phyloP scores from a whole-genome alignment of 2,888 invertebrate species.

The Schizotus pectinicornis region DNA sequence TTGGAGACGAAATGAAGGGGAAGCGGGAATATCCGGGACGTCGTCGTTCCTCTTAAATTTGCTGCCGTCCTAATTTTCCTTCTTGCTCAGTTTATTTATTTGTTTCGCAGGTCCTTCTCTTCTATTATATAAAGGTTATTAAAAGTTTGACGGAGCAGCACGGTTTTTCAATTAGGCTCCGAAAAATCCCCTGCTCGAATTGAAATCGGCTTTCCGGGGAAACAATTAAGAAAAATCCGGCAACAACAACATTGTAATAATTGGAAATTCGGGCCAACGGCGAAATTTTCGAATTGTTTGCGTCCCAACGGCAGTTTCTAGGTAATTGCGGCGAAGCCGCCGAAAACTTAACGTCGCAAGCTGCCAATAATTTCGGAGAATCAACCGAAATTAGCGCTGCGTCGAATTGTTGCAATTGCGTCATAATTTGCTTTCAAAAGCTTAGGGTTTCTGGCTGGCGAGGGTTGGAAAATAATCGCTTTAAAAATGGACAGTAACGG shows the following conservation, averaged over 20 bases:
- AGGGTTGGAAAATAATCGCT: no score
- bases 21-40: conserved; percentile 5
- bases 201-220: no score
- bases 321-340: conserved; percentile 10
- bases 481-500: conserved; percentile 4
- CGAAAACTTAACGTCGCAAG: conserved; percentile 3
- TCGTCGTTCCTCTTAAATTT: conserved; percentile 9
- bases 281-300: no score
- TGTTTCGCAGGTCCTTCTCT: conserved; percentile 10
- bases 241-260: no score
- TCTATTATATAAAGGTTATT: conserved; percentile 4
- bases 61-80: conserved; percentile 14
- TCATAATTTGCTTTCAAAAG: no score
- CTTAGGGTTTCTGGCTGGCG: no score
- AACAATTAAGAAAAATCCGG: no score
- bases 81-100: conserved; percentile 15
- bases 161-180: conserved; percentile 3
- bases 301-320: conserved; percentile 14
- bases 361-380: no score
- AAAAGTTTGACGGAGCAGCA: background rate
- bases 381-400: no score
- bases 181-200: background rate
- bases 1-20: conserved; percentile 17
- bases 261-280: background rate
- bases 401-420: no score